phyloP scores from a whole-genome alignment of 2,888 invertebrate genomes.

The Drosophila meridiana region DNA sequence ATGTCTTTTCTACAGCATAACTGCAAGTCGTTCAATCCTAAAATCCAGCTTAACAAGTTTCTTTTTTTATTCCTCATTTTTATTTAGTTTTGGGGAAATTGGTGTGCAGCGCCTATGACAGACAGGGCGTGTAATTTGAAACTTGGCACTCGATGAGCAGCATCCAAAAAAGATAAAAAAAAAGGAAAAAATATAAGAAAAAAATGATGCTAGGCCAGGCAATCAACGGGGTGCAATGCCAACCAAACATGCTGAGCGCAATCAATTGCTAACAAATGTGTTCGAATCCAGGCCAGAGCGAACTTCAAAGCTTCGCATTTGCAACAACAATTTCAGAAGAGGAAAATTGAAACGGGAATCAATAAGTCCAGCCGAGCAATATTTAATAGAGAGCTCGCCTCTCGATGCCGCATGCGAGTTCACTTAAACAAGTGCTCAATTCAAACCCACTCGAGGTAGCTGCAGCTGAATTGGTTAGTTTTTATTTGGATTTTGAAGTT shows the following conservation, averaged over 20 bases:
- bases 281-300: slow-evolving; percentile 26
- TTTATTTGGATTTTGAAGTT: not conserved
- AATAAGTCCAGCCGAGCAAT: not conserved
- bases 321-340: not conserved
- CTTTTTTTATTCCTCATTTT: slow-evolving; percentile 28
- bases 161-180: slow-evolving; percentile 14
- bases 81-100: slow-evolving; percentile 37
- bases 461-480: not conserved
- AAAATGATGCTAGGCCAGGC: not conserved
- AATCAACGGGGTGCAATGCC: slow-evolving; percentile 6
- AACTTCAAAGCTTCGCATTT: not conserved
- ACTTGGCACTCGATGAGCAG: slow-evolving; percentile 58
- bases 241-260: slow-evolving; percentile 27
- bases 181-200: not conserved
- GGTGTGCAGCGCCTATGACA: slow-evolving; percentile 38
- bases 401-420: not conserved
- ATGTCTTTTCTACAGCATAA: not conserved
- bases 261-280: slow-evolving; percentile 49
- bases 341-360: not conserved
- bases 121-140: slow-evolving; percentile 74
- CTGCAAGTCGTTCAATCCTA: not conserved
- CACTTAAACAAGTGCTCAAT: not conserved
- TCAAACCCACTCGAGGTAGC: not conserved
- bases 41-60: not conserved
- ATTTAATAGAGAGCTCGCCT: slow-evolving; percentile 1